phyloP scores from a whole-genome alignment of 2,113 vertebrate genomes.

The Otis tarda region DNA sequence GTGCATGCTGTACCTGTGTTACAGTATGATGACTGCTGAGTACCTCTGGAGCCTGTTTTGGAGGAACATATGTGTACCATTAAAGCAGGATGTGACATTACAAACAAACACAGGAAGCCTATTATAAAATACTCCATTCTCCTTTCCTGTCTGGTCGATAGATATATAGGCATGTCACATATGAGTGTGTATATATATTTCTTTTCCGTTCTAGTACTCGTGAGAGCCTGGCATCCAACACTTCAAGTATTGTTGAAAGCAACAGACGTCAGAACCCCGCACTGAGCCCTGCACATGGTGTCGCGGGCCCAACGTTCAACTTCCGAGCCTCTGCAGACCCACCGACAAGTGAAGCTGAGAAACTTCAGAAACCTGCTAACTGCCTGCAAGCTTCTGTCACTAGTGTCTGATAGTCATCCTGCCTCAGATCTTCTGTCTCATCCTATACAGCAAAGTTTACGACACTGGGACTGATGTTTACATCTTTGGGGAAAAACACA shows the following conservation, averaged over 20 bases:
- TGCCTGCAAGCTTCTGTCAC: constrained; percentile 98
- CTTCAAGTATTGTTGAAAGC: constrained; percentile 97
- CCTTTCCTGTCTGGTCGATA: constrained; percentile 23
- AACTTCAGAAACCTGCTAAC: constrained; percentile 95
- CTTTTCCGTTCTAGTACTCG: constrained; percentile 86
- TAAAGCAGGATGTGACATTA: constrained; percentile 9
- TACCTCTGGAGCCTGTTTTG: not conserved
- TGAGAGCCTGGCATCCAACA: constrained; percentile 98
- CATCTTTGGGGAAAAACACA: constrained; percentile 70
- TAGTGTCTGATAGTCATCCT: constrained; percentile 89
- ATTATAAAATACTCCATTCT: constrained; percentile 40
- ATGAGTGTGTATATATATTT: constrained; percentile 55
- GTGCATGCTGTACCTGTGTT: not conserved
- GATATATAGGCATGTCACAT: not conserved
- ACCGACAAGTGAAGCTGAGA: constrained; percentile 86
- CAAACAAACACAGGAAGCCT: constrained; percentile 46
- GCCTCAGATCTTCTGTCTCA: constrained; percentile 73
- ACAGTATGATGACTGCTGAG: not conserved
- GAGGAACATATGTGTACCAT: constrained; percentile 4
- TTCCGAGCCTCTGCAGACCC: constrained; percentile 89
- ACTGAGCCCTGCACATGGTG: constrained; percentile 91
- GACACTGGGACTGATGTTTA: constrained; percentile 83
- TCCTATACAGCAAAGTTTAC: constrained; percentile 77
- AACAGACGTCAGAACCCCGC: constrained; percentile 93
- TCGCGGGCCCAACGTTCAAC: constrained; percentile 86